phyloP scores from a whole-genome alignment of 2,113 vertebrate species.

The Pedetes capensis region DNA sequence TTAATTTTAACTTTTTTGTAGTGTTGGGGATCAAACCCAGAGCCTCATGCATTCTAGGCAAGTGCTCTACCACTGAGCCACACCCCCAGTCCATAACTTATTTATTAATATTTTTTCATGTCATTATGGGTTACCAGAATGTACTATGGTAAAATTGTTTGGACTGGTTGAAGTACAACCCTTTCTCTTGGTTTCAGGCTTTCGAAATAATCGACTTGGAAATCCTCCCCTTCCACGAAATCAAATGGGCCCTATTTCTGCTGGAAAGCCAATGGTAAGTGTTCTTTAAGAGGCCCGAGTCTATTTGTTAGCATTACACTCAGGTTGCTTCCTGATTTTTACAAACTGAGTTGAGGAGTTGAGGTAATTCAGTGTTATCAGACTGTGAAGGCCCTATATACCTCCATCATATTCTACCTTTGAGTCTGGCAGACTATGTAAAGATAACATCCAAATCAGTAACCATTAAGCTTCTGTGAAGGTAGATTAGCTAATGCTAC shows the following conservation, averaged over 20 bases:
- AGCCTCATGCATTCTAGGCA: background rate
- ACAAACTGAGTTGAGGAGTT: constrained; percentile 9
- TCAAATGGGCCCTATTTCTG: constrained; percentile 87
- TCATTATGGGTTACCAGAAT: background rate
- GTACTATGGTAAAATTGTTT: constrained; percentile 24
- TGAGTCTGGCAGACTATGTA: background rate
- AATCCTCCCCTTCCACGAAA: constrained; percentile 84
- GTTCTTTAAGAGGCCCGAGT: background rate
- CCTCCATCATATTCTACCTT: background rate
- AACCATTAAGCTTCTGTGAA: background rate
- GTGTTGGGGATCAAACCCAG: background rate
- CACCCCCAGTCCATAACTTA: background rate
- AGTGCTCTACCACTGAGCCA: background rate
- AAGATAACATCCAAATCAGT: constrained; percentile 18
- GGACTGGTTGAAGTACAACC: background rate
- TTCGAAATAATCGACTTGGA: constrained; percentile 88
- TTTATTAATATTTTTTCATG: constrained; percentile 27
- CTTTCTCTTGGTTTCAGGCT: constrained; percentile 85
- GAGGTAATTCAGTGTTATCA: background rate
- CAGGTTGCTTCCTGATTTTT: background rate
- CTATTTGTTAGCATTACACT: constrained; percentile 29
- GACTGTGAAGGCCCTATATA: background rate
- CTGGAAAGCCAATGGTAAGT: constrained; percentile 90
- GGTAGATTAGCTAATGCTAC: constrained; percentile 21
- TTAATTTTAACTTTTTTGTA: constrained; percentile 28